These are phyloP conservation scores for Pollenia griseotomentosa DNA, from an alignment of 2,888 invertebrate species.

Conservation along the genomic window DNA sequence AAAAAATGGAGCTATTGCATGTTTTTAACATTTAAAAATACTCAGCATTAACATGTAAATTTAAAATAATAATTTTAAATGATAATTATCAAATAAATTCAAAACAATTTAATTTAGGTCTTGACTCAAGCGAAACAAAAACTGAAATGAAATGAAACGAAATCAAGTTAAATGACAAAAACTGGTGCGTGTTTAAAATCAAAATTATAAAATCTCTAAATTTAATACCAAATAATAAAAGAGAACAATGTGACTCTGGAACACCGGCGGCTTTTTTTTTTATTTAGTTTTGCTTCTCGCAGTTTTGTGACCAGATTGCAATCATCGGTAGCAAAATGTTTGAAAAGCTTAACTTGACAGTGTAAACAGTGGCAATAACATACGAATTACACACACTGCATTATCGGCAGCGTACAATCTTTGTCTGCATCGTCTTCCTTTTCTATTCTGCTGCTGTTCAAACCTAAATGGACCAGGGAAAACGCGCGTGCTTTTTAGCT, in stretches of 20 bases:
- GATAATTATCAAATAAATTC: constrained; percentile 56
- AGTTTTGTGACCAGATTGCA: constrained; percentile 51
- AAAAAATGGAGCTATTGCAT: constrained; percentile 27
- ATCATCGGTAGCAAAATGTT: constrained; percentile 52
- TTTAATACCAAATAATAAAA: constrained; percentile 17
- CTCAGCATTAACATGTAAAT: constrained; percentile 51
- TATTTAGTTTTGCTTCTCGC: constrained; percentile 26
- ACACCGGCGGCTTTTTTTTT: constrained; percentile 53
- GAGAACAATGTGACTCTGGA: not conserved
- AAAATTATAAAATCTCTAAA: constrained; percentile 61
- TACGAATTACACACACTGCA: constrained; percentile 53
- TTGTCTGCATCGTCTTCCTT: constrained; percentile 30
- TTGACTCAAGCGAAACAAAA: not conserved
- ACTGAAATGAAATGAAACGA: not conserved
- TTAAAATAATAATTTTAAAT: constrained; percentile 55
- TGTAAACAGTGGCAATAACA: constrained; percentile 65
- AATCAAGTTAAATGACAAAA: constrained; percentile 41
- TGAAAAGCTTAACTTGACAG: constrained; percentile 52
- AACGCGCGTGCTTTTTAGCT: constrained; percentile 57
- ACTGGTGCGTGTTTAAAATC: constrained; percentile 63
- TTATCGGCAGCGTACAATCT: constrained; percentile 66
- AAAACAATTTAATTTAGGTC: constrained; percentile 55
- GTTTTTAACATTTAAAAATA: constrained; percentile 30
- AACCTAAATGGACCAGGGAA: constrained; percentile 26
- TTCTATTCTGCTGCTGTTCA: constrained; percentile 47